Percentiles rank a stretch among this genome's conserved stretches.
phyloP scores from a whole-genome alignment of 2,888 invertebrate genomes.

The Hypomecis punctinalis region DNA sequence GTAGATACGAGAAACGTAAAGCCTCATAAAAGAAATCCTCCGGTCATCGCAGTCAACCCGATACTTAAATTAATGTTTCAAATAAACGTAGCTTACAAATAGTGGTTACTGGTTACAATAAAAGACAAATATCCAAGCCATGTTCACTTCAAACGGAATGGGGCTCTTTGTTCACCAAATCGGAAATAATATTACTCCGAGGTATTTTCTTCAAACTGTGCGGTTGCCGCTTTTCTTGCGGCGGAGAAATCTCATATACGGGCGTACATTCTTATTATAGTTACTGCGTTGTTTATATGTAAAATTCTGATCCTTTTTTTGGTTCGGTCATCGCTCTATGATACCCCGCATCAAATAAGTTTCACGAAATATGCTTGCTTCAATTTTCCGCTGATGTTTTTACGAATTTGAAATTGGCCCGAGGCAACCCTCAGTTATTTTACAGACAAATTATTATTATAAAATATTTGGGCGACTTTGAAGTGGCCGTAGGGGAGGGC shows the following conservation, averaged over 20 bases:
- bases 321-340: slow-evolving; percentile 54
- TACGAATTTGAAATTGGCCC: slow-evolving; percentile 61
- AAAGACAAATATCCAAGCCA: slow-evolving; percentile 60
- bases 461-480: slow-evolving; percentile 31
- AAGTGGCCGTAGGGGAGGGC: slow-evolving; percentile 22
- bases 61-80: slow-evolving; percentile 36
- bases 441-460: slow-evolving; percentile 22
- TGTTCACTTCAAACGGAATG: slow-evolving; percentile 62
- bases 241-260: slow-evolving; percentile 62
- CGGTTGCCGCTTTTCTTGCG: slow-evolving; percentile 54
- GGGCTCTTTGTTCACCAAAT: slow-evolving; percentile 70
- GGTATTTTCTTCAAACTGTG: slow-evolving; percentile 66
- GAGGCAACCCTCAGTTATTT: slow-evolving; percentile 37
- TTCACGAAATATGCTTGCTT: slow-evolving; percentile 54
- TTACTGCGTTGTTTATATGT: slow-evolving; percentile 64
- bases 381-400: slow-evolving; percentile 61
- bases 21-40: slow-evolving; percentile 15
- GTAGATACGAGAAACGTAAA: slow-evolving; percentile 11
- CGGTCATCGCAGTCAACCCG: slow-evolving; percentile 19
- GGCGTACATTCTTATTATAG: slow-evolving; percentile 64
- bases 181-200: slow-evolving; percentile 75
- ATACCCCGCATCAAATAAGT: slow-evolving; percentile 47
- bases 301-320: slow-evolving; percentile 38
- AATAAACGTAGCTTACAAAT: slow-evolving; percentile 54
- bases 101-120: slow-evolving; percentile 55